Base-by-base conservation (phyloP, 2,113 vertebrate species). In the Emydocephalus ijimae region DNA sequence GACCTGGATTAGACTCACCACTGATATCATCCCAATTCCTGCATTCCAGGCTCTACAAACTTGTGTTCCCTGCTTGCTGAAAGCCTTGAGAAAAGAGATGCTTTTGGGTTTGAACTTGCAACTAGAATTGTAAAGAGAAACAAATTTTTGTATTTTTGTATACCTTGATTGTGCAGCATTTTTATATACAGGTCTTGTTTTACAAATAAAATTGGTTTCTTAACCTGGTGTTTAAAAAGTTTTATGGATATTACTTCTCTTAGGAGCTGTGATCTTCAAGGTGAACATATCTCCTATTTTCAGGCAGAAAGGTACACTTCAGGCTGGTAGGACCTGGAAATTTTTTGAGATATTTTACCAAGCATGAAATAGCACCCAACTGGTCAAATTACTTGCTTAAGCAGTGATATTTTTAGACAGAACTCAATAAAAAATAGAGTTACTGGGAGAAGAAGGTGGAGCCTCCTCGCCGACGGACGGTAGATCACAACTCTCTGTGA, bases 81-180 rank as follows among this genome's bases (percentile, higher is more conserved):
- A 96, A 96, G 87, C 96, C 95, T 93, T 96, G 95, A 89, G 86
- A 93, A 86, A 90, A 92, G 94, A 91, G 96, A 96, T 95, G 96
- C 96, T 97, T 96, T 97, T 95, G 95, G 96, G 96, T 97, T 94
- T 94, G 95, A 96, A 96, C 95, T 96, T 97, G 94, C 97, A 97
- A 97, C 93, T 96, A 97, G 96, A 95, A 97, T 96, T 97, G 96
- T 96, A 97, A 97, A 94, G 96, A 96, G 96, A 97, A 98, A 97
- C 94, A 97, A 97, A 95, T 97, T 97, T 98, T 98, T 98, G 97
- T 98, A 98, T 98, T 98, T 98, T 98, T 98, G 97, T 98, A 98
- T 97, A 95, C 97, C 97, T 97, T 97, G 96, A 97, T 94, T 96
- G 97, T 98, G 97, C 97, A 96, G 96, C 97, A 97, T 98, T 98